These are phyloP conservation scores for Clarias laeviceps DNA, from an alignment of 2,797 vertebrate species.

Conservation along the genomic window DNA sequence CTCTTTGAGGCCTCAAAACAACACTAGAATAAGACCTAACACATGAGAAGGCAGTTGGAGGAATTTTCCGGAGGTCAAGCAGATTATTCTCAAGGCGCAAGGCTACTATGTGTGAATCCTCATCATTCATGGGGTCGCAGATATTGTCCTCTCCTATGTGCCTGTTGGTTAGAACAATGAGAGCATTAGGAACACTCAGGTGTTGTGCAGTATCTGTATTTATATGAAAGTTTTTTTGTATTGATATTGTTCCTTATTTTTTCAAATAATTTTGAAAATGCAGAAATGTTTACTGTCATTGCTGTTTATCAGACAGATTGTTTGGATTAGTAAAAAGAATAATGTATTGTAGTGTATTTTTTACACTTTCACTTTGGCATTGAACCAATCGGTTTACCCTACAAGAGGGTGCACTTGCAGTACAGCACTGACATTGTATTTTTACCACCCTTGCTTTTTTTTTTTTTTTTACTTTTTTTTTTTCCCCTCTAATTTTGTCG, in stretches of 20 bases:
- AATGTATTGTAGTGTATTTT: background rate
- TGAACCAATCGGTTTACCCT: no score
- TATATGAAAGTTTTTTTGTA: background rate
- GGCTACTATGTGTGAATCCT: conserved; percentile 83
- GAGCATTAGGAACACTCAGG: conserved; percentile 53
- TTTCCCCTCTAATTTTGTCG: no score
- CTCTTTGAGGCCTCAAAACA: conserved; percentile 88
- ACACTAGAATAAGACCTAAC: conserved; percentile 88
- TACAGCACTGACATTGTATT: no score
- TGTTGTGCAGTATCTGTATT: background rate
- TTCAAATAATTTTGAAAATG: background rate
- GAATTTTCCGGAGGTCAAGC: conserved; percentile 82
- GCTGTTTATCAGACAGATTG: background rate
- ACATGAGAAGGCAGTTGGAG: conserved; percentile 86
- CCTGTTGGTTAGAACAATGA: conserved; percentile 70
- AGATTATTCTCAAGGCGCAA: conserved; percentile 94
- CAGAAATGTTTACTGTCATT: no score
- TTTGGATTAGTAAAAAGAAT: background rate
- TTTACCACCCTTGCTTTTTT: no score
- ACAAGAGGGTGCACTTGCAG: no score
- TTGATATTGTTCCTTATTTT: background rate
- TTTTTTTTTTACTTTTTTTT: no score
- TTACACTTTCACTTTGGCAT: background rate
- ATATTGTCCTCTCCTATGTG: conserved; percentile 82
- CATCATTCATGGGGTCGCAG: conserved; percentile 77